Evolutionary conservation across 2,888 invertebrate genomes (phyloP).

Genomic region (Ophion slaviceki): DNA sequence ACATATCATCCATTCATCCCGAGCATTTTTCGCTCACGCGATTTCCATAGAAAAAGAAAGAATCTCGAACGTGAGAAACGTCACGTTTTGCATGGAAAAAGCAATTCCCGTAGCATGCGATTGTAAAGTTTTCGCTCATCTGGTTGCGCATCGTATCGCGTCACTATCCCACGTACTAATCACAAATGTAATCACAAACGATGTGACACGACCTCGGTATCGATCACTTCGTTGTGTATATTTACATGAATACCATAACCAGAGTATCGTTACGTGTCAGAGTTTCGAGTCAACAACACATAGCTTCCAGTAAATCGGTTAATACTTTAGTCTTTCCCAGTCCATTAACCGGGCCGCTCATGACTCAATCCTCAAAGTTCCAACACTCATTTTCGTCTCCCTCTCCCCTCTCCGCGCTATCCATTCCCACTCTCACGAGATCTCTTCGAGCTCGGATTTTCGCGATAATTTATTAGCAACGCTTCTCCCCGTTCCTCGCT

Average conservation of each 20-base stretch:
- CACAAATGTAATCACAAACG: slow-evolving; percentile 26
- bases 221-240: not conserved
- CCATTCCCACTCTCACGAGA: slow-evolving; percentile 1
- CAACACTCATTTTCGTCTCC: slow-evolving; percentile 1
- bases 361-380: slow-evolving; percentile 49
- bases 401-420: not conserved
- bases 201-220: not conserved
- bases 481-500: slow-evolving; percentile 10
- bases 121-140: slow-evolving; percentile 1
- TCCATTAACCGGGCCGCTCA: slow-evolving; percentile 14
- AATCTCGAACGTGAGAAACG: not conserved
- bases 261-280: slow-evolving; percentile 30
- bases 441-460: slow-evolving; percentile 14
- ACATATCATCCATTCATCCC: too few species aligned
- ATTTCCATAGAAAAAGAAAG: too few species aligned
- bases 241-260: not conserved
- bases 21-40: too few species aligned
- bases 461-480: slow-evolving; percentile 6
- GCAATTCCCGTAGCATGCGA: not conserved
- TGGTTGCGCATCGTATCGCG: slow-evolving; percentile 5
- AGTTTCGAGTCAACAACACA: slow-evolving; percentile 18
- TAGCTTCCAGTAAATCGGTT: slow-evolving; percentile 32
- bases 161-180: slow-evolving; percentile 33
- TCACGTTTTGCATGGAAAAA: not conserved
- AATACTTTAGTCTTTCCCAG: slow-evolving; percentile 14